phyloP scores from a whole-genome alignment of 2,888 invertebrate species.

The Epirrita christyi region DNA sequence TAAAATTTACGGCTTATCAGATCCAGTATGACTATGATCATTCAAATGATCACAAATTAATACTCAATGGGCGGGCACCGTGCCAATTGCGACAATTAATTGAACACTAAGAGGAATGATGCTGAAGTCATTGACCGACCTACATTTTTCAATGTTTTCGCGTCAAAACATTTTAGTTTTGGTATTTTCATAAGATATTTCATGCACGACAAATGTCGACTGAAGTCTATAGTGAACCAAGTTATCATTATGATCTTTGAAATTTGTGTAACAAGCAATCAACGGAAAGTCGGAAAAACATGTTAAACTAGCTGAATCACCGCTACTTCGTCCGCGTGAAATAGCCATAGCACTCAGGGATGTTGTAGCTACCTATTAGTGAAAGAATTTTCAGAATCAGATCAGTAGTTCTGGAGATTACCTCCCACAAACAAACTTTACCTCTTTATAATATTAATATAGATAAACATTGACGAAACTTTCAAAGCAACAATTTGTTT shows the following conservation, averaged over 20 bases:
- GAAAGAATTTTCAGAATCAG: no score
- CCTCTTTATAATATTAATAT: no score
- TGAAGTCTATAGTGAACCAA: no score
- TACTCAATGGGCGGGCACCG: conserved; percentile 63
- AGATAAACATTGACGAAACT: no score
- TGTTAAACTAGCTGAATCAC: not conserved
- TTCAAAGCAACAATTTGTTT: not conserved
- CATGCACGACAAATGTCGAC: no score
- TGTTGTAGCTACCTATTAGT: no score
- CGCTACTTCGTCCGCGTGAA: no score
- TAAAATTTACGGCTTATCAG: conserved; percentile 1
- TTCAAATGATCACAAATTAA: conserved; percentile 51
- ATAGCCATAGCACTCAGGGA: no score
- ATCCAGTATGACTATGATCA: conserved; percentile 20
- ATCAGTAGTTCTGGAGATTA: no score
- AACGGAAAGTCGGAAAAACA: not conserved
- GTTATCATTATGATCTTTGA: no score
- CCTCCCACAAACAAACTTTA: no score
- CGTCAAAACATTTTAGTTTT: conserved; percentile 25
- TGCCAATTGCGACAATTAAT: conserved; percentile 64
- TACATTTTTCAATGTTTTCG: conserved; percentile 41
- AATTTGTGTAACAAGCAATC: not conserved
- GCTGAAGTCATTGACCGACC: conserved; percentile 56
- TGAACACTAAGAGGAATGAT: conserved; percentile 44
- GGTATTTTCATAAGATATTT: not conserved